Conservation (phyloP, 2,113 vertebrate genomes). For the Nesoenas mayeri region DNA sequence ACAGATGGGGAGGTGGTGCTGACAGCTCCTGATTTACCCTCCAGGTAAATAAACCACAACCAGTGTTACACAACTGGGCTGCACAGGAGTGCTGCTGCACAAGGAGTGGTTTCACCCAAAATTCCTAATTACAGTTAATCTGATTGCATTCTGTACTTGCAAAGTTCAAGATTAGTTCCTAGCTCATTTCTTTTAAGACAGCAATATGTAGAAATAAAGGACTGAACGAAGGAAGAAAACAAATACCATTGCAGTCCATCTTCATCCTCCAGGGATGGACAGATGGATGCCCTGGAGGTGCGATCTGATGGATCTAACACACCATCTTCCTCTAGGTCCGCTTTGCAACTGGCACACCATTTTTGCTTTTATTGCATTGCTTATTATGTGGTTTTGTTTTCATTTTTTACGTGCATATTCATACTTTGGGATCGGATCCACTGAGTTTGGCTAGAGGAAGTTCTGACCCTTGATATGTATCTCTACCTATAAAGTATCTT, state of each 20-base stretch:
- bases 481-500: neutral
- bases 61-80: neutral
- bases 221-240: neutral
- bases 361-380: neutral
- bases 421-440: neutral
- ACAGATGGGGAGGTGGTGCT: neutral
- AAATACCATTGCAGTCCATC: neutral
- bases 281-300: neutral
- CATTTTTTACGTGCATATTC: neutral
- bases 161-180: accelerated
- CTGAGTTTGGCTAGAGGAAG: neutral
- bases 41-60: neutral
- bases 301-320: neutral
- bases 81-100: neutral
- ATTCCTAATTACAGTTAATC: neutral
- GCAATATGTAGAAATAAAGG: neutral
- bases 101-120: neutral
- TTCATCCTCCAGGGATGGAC: neutral
- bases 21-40: neutral
- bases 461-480: neutral
- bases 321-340: neutral
- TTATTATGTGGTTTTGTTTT: neutral
- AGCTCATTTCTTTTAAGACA: neutral
- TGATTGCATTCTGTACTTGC: neutral
- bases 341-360: neutral